Conservation (phyloP, 2,113 vertebrate species). For the Marcusenius ussheri region DNA sequence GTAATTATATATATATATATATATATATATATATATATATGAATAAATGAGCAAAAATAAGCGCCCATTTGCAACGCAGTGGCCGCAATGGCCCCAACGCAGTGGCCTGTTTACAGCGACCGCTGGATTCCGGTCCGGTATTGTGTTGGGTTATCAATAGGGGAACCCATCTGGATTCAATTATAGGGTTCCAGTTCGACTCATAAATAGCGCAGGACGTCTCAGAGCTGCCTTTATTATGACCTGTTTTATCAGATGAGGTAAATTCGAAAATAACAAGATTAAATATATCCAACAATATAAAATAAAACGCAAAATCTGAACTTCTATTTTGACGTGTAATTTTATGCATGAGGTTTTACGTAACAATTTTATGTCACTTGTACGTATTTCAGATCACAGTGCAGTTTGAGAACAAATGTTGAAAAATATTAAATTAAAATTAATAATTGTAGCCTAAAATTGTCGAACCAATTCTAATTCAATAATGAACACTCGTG, state of each 20-base stretch:
- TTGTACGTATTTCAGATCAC: neutral
- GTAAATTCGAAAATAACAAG: conserved; percentile 39
- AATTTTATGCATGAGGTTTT: neutral
- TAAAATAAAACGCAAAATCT: neutral
- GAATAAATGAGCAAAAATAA: neutral
- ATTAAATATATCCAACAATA: neutral
- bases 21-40: neutral
- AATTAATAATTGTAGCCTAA: neutral
- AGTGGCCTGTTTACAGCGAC: conserved; percentile 40
- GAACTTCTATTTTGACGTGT: neutral
- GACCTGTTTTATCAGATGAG: conserved; percentile 51
- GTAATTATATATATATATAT: conserved; percentile 2
- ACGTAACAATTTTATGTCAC: neutral
- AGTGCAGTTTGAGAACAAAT: neutral
- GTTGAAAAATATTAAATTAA: neutral
- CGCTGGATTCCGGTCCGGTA: conserved; percentile 38
- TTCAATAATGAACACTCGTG: neutral
- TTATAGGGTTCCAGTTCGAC: conserved; percentile 48
- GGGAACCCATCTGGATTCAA: conserved; percentile 54
- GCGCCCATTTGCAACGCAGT: conserved; percentile 47
- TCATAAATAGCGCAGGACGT: conserved; percentile 47
- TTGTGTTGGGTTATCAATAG: conserved; percentile 43
- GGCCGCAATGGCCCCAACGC: conserved; percentile 21
- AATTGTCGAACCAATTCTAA: neutral
- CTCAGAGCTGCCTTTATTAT: conserved; percentile 41